Evolutionary conservation across 2,113 vertebrate species (phyloP).

Genomic region (Orientallactaga bullata): DNA sequence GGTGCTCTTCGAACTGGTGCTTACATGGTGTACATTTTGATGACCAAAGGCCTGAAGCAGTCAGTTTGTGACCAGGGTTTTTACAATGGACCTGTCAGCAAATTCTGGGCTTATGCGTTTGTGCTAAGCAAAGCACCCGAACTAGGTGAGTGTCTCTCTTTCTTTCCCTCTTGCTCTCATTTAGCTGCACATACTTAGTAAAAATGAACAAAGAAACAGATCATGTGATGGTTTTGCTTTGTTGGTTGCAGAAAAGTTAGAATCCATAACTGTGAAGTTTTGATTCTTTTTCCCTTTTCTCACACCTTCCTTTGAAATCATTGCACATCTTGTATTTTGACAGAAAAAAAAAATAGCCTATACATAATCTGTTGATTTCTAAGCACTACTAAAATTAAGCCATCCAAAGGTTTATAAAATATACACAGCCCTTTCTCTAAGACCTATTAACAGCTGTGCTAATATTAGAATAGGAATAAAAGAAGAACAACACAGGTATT

Average conservation of each 20-base stretch:
- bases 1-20: slow-evolving; percentile 98
- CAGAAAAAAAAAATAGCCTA: slow-evolving; percentile 2
- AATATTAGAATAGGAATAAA: slow-evolving; percentile 36
- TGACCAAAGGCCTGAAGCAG: slow-evolving; percentile 98
- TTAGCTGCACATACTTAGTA: neutral
- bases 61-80: slow-evolving; percentile 99
- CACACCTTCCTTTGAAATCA: neutral
- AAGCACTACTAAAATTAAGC: neutral
- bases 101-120: slow-evolving; percentile 99
- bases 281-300: neutral
- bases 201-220: neutral
- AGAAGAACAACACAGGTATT: neutral
- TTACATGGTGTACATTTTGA: slow-evolving; percentile 98
- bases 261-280: neutral
- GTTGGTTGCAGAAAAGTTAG: neutral
- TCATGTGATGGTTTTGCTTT: neutral
- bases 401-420: slow-evolving; percentile 31
- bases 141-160: slow-evolving; percentile 92
- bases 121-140: slow-evolving; percentile 99
- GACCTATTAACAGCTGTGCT: slow-evolving; percentile 23
- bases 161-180: neutral
- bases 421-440: neutral
- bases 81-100: slow-evolving; percentile 99
- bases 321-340: neutral
- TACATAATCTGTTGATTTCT: neutral